Percentiles rank a stretch among this genome's conserved stretches.
phyloP scores from a whole-genome alignment of 2,888 invertebrate genomes.

The Amblyteles armatorius region DNA sequence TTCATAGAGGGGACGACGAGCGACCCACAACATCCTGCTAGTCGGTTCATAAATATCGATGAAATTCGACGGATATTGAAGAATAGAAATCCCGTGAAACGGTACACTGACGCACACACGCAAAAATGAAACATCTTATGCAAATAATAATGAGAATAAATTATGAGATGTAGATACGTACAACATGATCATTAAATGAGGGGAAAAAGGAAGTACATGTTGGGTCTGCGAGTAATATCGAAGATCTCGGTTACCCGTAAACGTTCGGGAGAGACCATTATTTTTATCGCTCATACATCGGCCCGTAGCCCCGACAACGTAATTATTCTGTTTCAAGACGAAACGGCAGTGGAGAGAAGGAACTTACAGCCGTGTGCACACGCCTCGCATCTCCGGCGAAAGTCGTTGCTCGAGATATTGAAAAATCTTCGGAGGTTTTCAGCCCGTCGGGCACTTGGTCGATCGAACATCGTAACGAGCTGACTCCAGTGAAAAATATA shows the following conservation, averaged over 20 bases:
- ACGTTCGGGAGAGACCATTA: conserved; percentile 49
- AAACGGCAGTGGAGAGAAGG: conserved; percentile 27
- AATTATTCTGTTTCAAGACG: conserved; percentile 31
- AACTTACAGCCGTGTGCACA: conserved; percentile 33
- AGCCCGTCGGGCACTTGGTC: too few relatives aligned
- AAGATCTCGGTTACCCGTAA: conserved; percentile 17
- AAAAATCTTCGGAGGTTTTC: not conserved
- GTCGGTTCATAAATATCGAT: not conserved
- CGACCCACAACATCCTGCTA: too few relatives aligned
- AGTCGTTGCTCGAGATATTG: conserved; percentile 22
- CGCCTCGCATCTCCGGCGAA: conserved; percentile 8
- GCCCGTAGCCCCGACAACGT: conserved; percentile 1
- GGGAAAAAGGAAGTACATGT: not conserved
- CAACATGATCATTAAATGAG: conserved; percentile 7
- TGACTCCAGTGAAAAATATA: too few relatives aligned
- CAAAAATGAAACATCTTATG: conserved; percentile 5
- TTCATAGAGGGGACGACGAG: too few relatives aligned
- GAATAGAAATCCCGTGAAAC: not conserved
- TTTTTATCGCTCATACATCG: conserved; percentile 63
- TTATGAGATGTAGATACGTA: not conserved
- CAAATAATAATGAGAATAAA: conserved; percentile 28
- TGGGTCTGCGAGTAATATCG: conserved; percentile 11
- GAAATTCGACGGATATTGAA: not conserved
- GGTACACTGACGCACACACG: not conserved
- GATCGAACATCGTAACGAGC: too few relatives aligned